Evolutionary conservation across 2,113 vertebrate genomes (phyloP).

Genomic region (Pachyramphus minor): DNA sequence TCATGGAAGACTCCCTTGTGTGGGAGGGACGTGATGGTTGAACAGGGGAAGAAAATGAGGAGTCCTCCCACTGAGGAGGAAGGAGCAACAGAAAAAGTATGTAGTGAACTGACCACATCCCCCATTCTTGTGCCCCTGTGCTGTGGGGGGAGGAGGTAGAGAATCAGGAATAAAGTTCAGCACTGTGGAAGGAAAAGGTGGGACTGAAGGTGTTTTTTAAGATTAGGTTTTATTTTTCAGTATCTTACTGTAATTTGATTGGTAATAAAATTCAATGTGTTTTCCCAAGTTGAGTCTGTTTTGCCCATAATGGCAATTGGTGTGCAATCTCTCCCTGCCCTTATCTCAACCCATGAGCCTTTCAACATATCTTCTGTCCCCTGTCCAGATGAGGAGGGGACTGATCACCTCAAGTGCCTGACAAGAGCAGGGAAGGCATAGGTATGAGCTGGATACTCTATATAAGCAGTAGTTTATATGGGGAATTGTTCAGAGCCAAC

Average conservation of each 20-base stretch:
- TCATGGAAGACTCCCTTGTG: not conserved
- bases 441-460: not conserved
- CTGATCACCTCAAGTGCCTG: not conserved
- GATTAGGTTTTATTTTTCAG: not conserved
- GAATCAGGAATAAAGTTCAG: not conserved
- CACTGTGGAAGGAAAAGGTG: not conserved
- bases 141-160: not conserved
- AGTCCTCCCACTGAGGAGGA: not conserved
- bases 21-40: not conserved
- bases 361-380: not conserved
- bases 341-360: not conserved
- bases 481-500: not conserved
- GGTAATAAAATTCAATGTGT: not conserved
- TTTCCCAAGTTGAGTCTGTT: not conserved
- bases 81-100: not conserved
- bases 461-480: not conserved
- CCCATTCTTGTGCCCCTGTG: not conserved
- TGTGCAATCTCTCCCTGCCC: not conserved
- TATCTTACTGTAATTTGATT: not conserved
- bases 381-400: not conserved
- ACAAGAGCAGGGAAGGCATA: not conserved
- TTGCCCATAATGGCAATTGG: not conserved
- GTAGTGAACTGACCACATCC: not conserved
- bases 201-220: not conserved
- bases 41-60: not conserved